Conservation (phyloP, 2,888 invertebrate species). For the Spodoptera exigua region DNA sequence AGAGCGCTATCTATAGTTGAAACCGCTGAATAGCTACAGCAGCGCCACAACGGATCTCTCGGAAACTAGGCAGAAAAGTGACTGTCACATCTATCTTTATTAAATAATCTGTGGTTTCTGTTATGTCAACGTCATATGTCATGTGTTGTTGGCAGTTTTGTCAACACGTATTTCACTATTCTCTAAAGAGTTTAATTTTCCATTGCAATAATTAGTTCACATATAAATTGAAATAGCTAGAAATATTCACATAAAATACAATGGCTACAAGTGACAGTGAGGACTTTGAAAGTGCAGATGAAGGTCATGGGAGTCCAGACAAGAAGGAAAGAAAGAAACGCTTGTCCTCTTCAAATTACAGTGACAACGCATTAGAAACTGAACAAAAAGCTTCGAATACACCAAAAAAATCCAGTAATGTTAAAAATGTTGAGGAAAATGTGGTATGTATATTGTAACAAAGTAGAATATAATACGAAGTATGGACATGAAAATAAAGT, state of each 20-base stretch:
- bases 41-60: too few relatives aligned
- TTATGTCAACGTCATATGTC: constrained; percentile 40
- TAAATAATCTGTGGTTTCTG: neutral
- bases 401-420: constrained; percentile 32
- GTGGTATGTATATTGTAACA: constrained; percentile 39
- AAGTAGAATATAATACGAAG: neutral
- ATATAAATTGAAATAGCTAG: constrained; percentile 7
- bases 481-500: too few relatives aligned
- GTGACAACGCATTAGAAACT: constrained; percentile 75
- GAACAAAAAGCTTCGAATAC: constrained; percentile 63
- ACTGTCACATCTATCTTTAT: too few relatives aligned
- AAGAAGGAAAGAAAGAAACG: constrained; percentile 79
- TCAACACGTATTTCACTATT: constrained; percentile 50
- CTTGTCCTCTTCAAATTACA: constrained; percentile 81
- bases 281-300: constrained; percentile 94
- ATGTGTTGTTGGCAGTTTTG: constrained; percentile 56
- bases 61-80: too few relatives aligned
- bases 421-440: constrained; percentile 47
- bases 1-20: too few relatives aligned
- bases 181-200: constrained; percentile 12
- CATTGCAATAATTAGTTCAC: constrained; percentile 3
- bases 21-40: too few relatives aligned
- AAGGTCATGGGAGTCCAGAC: constrained; percentile 84
- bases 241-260: constrained; percentile 3
- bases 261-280: constrained; percentile 94